Conservation (phyloP, 2,888 invertebrate species). For the Phortica okadai region DNA sequence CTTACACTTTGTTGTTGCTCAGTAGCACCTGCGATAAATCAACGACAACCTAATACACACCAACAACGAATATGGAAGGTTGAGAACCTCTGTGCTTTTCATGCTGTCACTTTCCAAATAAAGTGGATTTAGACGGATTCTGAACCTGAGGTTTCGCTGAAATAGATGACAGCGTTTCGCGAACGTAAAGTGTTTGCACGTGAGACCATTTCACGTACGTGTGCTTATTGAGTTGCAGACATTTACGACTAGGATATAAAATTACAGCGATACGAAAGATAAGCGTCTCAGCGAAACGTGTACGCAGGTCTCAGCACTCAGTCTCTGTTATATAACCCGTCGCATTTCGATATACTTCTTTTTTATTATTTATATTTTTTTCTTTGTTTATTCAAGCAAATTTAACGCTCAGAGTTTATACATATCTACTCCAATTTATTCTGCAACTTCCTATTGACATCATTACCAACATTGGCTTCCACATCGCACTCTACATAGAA, state of each 20-base stretch:
- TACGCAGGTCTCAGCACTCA: background rate
- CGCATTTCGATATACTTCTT: background rate
- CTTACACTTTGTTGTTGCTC: background rate
- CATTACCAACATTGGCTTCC: background rate
- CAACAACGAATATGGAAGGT: background rate
- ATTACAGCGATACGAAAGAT: constrained; percentile 22
- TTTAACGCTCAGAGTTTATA: background rate
- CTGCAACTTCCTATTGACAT: background rate
- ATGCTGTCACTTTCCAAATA: constrained; percentile 12
- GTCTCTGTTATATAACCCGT: background rate
- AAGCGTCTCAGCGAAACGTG: constrained; percentile 22
- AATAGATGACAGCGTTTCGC: background rate
- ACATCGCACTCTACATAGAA: background rate
- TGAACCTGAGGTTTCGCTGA: background rate
- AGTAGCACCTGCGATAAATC: constrained; percentile 25
- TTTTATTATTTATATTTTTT: background rate
- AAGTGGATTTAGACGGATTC: constrained; percentile 29
- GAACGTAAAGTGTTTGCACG: constrained; percentile 67
- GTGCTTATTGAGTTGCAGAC: constrained; percentile 66
- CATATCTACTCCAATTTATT: constrained; percentile 4
- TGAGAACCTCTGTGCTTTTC: background rate
- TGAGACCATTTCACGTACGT: constrained; percentile 65
- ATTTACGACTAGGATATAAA: constrained; percentile 25
- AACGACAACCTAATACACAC: constrained; percentile 20
- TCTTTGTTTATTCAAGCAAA: background rate